Evolutionary conservation across 2,888 invertebrate genomes (phyloP).

Genomic region (Mylabris sibirica): DNA sequence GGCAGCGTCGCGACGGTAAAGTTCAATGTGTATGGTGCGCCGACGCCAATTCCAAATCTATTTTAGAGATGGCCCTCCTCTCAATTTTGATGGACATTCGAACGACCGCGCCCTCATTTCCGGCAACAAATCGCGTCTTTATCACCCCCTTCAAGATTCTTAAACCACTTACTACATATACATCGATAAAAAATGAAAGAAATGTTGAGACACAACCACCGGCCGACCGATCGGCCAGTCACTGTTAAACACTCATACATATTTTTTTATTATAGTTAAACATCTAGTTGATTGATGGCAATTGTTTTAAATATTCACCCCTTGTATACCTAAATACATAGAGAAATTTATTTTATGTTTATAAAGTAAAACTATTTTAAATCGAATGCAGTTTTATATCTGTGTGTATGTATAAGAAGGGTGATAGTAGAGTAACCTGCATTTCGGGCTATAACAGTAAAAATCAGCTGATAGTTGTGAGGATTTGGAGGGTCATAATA

Average conservation of each 20-base stretch:
- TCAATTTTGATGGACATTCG: conserved; percentile 63
- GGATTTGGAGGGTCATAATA: conserved; percentile 42
- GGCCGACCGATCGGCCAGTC: too few species aligned
- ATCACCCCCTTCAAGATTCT: conserved; percentile 43
- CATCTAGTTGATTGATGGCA: neutral
- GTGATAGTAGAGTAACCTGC: neutral
- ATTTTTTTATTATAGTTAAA: too few species aligned
- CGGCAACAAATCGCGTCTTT: conserved; percentile 59
- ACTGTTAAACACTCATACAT: too few species aligned
- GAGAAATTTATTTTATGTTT: too few species aligned
- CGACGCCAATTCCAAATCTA: conserved; percentile 55
- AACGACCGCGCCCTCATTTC: conserved; percentile 62
- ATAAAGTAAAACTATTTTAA: neutral
- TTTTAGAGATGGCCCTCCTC: conserved; percentile 61
- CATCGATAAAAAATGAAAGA: neutral
- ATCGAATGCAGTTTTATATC: neutral
- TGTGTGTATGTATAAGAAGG: neutral
- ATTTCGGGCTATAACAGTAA: conserved; percentile 32
- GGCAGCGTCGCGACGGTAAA: conserved; percentile 46
- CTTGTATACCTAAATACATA: too few species aligned
- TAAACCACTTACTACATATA: conserved; percentile 5
- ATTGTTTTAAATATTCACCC: neutral
- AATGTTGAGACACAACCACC: neutral
- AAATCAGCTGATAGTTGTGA: conserved; percentile 48
- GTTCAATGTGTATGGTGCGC: conserved; percentile 50